Conservation (phyloP, 2,797 vertebrate genomes). For the Tokudaia tokunoshimensis region DNA sequence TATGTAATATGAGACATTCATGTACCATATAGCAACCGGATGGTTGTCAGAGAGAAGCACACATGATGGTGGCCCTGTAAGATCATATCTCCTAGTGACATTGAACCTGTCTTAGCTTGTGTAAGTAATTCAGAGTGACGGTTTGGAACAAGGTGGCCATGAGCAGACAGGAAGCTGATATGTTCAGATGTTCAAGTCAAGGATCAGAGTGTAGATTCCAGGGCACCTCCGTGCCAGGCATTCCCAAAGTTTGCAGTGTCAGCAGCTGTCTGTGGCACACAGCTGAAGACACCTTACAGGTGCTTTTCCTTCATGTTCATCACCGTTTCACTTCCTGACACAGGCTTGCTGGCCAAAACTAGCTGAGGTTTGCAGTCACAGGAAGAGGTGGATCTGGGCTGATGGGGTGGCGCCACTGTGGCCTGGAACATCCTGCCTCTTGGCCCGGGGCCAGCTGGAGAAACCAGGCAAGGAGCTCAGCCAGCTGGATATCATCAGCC, state of each 20-base stretch:
- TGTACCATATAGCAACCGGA: neutral
- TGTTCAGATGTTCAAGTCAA: neutral
- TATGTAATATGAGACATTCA: neutral
- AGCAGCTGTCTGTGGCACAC: neutral
- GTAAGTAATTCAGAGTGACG: neutral
- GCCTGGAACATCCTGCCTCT: neutral
- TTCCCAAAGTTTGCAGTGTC: neutral
- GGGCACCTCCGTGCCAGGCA: neutral
- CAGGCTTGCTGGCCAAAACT: neutral
- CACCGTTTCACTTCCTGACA: neutral
- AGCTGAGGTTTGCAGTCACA: neutral
- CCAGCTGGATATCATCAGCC: neutral
- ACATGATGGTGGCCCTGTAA: neutral
- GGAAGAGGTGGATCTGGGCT: neutral
- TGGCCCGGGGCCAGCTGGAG: neutral
- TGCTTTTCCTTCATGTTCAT: neutral
- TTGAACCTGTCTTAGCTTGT: neutral
- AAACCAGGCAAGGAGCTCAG: neutral
- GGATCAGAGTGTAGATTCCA: neutral
- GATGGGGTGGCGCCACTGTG: conserved; percentile 20
- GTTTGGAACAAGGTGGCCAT: neutral
- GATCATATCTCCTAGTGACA: neutral
- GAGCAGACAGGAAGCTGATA: neutral
- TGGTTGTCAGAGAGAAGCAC: neutral
- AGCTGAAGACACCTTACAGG: neutral